A percentile compares a stretch with the other conserved stretches of the same genome.
Evolutionary conservation across 2,113 vertebrate species (phyloP).

Genomic region (Melierax canorus): DNA sequence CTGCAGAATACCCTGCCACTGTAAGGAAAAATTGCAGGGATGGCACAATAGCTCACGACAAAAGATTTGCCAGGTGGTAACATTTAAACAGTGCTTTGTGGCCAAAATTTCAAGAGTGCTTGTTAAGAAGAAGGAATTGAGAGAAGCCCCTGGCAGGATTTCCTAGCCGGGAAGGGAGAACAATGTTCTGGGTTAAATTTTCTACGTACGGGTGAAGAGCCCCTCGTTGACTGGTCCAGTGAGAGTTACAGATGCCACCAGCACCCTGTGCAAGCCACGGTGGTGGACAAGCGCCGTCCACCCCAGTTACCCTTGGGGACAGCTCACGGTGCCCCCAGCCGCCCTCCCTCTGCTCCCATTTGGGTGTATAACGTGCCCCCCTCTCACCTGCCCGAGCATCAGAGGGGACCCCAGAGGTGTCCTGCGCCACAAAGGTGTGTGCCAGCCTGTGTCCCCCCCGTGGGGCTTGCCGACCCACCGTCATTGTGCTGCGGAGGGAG

Average conservation of each 20-base stretch:
- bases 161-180: not conserved
- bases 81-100: not conserved
- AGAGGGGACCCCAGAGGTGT: not conserved
- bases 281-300: not conserved
- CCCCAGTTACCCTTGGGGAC: not conserved
- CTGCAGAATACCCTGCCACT: not conserved
- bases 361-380: accelerated
- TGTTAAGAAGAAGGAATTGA: not conserved
- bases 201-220: not conserved
- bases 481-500: not conserved
- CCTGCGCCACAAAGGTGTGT: not conserved
- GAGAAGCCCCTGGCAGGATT: not conserved
- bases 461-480: not conserved
- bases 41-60: not conserved
- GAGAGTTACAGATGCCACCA: not conserved
- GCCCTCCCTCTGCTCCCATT: not conserved
- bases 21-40: not conserved
- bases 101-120: not conserved
- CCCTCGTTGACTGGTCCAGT: accelerated
- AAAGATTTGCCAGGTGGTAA: not conserved
- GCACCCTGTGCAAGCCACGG: not conserved
- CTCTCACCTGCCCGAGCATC: not conserved
- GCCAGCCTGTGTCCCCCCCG: not conserved
- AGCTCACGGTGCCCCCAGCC: no score
- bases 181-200: not conserved